phyloP scores from a whole-genome alignment of 2,113 vertebrate species.

The Antigone vipio region DNA sequence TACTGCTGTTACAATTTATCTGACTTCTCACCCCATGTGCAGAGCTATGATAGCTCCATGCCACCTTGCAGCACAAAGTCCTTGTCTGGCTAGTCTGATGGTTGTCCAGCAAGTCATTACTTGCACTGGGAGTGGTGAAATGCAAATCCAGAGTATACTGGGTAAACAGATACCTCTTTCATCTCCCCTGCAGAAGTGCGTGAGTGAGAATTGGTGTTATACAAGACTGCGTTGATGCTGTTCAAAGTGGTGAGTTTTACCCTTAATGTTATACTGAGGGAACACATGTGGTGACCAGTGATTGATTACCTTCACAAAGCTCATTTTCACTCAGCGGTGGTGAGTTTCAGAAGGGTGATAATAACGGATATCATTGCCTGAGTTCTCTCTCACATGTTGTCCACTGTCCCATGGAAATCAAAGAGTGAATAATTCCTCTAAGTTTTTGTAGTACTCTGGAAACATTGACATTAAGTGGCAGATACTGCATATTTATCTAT shows the following conservation, averaged over 20 bases:
- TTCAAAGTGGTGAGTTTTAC: constrained; percentile 51
- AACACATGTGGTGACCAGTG: constrained; percentile 38
- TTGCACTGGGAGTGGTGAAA: neutral
- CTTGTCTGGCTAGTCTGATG: neutral
- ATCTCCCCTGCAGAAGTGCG: constrained; percentile 17
- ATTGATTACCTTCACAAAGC: constrained; percentile 59
- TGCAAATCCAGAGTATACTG: neutral
- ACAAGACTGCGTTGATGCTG: constrained; percentile 4
- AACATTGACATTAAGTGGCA: neutral
- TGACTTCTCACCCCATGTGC: neutral
- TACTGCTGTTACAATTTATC: neutral
- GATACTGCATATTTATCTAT: neutral
- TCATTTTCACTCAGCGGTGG: constrained; percentile 49
- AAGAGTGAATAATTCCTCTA: constrained; percentile 6
- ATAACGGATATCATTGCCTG: constrained; percentile 35
- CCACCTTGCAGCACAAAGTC: neutral
- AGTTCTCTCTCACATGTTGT: constrained; percentile 25
- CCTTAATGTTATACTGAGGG: constrained; percentile 40
- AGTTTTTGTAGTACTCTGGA: neutral
- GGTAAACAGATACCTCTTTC: constrained; percentile 27
- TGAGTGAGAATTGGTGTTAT: constrained; percentile 53
- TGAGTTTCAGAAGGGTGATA: constrained; percentile 59
- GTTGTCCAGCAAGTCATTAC: constrained; percentile 19
- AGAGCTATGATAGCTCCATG: neutral
- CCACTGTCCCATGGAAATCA: constrained; percentile 16